Base-by-base conservation (phyloP, 2,888 invertebrate species). In the Drosophila rellima region DNA sequence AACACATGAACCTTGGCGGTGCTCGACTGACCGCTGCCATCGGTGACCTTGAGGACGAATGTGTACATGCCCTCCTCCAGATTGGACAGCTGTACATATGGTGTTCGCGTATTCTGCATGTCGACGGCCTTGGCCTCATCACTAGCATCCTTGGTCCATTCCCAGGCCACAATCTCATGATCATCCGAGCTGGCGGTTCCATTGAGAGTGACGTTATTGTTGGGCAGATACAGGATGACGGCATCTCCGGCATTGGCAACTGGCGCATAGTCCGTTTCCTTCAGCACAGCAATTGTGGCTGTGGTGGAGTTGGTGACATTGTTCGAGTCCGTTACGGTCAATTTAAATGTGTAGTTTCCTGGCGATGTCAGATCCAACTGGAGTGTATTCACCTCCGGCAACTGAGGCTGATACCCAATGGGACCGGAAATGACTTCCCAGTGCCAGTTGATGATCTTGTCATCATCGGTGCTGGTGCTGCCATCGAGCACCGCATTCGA, bases 371-470 rank as follows among this genome's bases (percentile, higher is more conserved):
- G 94, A 92, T 97, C 96, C 37, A 98, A 93, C 74, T 97, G 96
- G 13, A 98, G 93, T 0, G 97, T 98, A 2, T 96, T 95, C 0
- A 95, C 95, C 75, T 97, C 96, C 70, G 95, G 94, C 29, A 97
- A 92, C 55, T 95, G 95, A 0, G 97, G 96, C 86, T 97, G 96
- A 92, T 97, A 98, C 18, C 96, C 96, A 68, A 96, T 94, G 0
- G 98, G 98, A 0, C 97, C 97, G 61, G 96, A 95, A 35, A 97
- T 96, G 33, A 98, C 93, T 92, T 98, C 98, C 98, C 98, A 99
- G 90, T 96, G 96, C 95, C 97, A 98, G 0, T 95, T 95, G 77
- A 96, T 95, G 72, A 98, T 97, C 69, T 95, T 95, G 89, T 97
- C 96, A 89, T 98, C 98, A 80, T 96, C 96, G 90, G 94, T 94